Evolutionary conservation across 2,888 invertebrate genomes (phyloP), one percentile per base, ranked within the genome.

Genomic region (Amblyjoppa proteus): DNA sequence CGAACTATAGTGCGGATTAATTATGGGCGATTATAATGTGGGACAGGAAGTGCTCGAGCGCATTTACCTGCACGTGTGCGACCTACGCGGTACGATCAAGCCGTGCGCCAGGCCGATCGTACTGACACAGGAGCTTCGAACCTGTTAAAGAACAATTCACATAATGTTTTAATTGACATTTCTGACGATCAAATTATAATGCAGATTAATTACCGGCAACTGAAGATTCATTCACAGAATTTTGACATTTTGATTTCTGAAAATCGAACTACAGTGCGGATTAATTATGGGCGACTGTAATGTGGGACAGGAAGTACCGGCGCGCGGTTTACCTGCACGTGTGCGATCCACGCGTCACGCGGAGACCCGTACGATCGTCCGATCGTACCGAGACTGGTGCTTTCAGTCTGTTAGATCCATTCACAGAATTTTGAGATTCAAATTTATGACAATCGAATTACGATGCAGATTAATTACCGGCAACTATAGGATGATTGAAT

Each of bases 51-150:
- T 56, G 56, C n/a, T n/a, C 20, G 64, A 49, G 64, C 41, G 28
- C 79, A 45, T 79, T 70, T 76, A 76, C 76, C 76, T 76, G 76
- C 51, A 53, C 51, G 31, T 13, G 31, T 49, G 25, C 76, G 68
- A 53, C 41, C 68, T 53, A 68, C 76, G 53, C 68, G 68, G 41
- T 5, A 11, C 76, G 51, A 51, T 76, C 66, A 25, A 34, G 38
- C 11, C 13, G 51, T 20, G 51, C 76, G 34, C 53, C 16, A 53
- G 53, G 7, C 38, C 76, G 76, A 76, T 76, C 68, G 38, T 49
- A 61, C 51, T 53, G 68, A 25, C 13, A n/a, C 41, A 7, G 66
- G 34, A 31, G 41, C 38, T 75, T 41, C 38, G 16, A 51, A 9
- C 13, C 45, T 28, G 31, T 16, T 13, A 20, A 69, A n/a, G 61